Conservation (phyloP, 2,888 invertebrate genomes). For the Himalopsyche tibetana region DNA sequence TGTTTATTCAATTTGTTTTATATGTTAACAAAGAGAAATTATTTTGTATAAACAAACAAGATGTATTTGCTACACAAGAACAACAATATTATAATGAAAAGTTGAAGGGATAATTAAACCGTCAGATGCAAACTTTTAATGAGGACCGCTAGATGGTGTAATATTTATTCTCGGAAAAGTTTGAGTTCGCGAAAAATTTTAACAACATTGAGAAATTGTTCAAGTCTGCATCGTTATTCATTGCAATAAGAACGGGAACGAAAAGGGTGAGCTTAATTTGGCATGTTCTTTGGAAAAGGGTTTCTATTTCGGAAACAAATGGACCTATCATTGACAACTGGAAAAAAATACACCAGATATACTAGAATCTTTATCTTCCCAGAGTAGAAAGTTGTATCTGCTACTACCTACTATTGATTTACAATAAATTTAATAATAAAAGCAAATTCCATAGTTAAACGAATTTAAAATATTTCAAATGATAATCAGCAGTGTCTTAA, state of each 20-base stretch:
- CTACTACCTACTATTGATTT: too few species aligned
- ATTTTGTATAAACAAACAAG: background rate
- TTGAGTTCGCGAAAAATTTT: conserved; percentile 22
- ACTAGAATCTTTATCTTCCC: too few species aligned
- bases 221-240: conserved; percentile 27
- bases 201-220: conserved; percentile 37
- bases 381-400: too few species aligned
- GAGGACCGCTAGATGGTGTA: conserved; percentile 37
- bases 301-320: conserved; percentile 16
- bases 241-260: conserved; percentile 3
- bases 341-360: background rate
- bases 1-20: background rate
- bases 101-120: conserved; percentile 32
- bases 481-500: too few species aligned
- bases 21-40: background rate
- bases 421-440: too few species aligned
- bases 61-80: conserved; percentile 10
- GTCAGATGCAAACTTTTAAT: conserved; percentile 44
- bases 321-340: conserved; percentile 18
- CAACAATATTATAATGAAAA: conserved; percentile 9
- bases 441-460: too few species aligned
- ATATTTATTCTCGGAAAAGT: conserved; percentile 40
- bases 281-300: conserved; percentile 26
- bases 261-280: conserved; percentile 20
- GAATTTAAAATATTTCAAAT: too few species aligned